Evolutionary conservation across 2,888 invertebrate species (phyloP).

Genomic region (Patella ulyssiponensis): DNA sequence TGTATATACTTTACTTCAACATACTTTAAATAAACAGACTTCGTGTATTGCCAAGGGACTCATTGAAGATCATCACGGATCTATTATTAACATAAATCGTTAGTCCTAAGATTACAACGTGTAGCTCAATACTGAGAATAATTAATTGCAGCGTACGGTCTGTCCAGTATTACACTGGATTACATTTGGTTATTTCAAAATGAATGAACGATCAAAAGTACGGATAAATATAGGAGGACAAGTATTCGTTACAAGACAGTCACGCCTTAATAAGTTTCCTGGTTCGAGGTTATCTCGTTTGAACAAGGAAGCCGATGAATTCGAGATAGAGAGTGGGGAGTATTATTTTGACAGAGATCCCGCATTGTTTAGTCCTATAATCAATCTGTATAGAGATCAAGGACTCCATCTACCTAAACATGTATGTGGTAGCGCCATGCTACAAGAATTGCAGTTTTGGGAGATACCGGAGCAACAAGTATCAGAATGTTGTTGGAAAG

Average conservation of each 20-base stretch:
- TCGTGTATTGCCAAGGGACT: too few species aligned
- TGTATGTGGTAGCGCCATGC: slow-evolving; percentile 52
- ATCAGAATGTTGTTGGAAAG: slow-evolving; percentile 54
- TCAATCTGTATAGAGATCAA: slow-evolving; percentile 51
- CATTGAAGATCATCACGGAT: too few species aligned
- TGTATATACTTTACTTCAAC: too few species aligned
- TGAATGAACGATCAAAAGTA: background rate
- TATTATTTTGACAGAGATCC: slow-evolving; percentile 57
- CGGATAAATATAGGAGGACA: slow-evolving; percentile 45
- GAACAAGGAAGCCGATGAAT: slow-evolving; percentile 21
- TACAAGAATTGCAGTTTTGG: slow-evolving; percentile 58
- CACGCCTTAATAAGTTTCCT: slow-evolving; percentile 34
- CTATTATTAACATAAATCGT: too few species aligned
- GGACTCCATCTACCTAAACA: slow-evolving; percentile 56
- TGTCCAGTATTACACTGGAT: too few species aligned
- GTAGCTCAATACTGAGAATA: too few species aligned
- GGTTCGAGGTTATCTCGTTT: slow-evolving; percentile 35
- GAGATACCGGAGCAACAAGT: slow-evolving; percentile 47
- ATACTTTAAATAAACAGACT: too few species aligned
- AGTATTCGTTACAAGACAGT: slow-evolving; percentile 33
- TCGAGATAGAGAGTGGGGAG: slow-evolving; percentile 30
- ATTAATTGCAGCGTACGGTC: too few species aligned
- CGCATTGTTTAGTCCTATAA: slow-evolving; percentile 46
- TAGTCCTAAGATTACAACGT: too few species aligned
- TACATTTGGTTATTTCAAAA: too few species aligned